These are phyloP conservation scores for Pica pica DNA, from an alignment of 2,113 vertebrate species.

Conservation along the genomic window DNA sequence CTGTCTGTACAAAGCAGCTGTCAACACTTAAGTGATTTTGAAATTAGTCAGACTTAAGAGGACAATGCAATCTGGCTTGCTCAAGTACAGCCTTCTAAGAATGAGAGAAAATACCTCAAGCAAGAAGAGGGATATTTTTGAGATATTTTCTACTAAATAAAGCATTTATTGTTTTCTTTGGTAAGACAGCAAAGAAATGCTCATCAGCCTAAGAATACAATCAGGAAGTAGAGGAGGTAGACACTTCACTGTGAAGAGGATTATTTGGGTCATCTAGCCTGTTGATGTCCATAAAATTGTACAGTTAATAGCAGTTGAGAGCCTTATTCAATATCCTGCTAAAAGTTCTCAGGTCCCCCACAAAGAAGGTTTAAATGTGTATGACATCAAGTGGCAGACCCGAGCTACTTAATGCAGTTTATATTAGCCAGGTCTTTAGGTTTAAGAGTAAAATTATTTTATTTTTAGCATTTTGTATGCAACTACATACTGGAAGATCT, in stretches of 20 bases:
- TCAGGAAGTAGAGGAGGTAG: background rate
- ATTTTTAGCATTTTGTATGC: background rate
- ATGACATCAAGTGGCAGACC: background rate
- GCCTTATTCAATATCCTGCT: background rate
- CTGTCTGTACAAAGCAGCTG: background rate
- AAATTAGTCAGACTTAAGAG: background rate
- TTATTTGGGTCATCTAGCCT: background rate
- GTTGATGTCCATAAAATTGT: background rate
- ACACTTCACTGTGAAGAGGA: background rate
- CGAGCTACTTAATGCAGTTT: background rate
- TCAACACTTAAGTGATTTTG: background rate
- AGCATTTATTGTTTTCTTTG: background rate
- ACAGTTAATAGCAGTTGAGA: background rate
- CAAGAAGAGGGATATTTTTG: background rate
- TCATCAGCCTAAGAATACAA: background rate
- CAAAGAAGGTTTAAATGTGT: background rate
- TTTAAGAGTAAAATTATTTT: background rate
- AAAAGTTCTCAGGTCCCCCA: background rate
- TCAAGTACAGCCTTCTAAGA: background rate
- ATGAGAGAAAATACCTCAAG: background rate
- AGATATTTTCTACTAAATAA: background rate
- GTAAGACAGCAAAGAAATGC: background rate
- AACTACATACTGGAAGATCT: background rate
- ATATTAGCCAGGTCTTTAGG: background rate
- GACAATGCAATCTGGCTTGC: background rate